phyloP scores from a whole-genome alignment of 2,888 invertebrate genomes.

The Ectemnius continuus region DNA sequence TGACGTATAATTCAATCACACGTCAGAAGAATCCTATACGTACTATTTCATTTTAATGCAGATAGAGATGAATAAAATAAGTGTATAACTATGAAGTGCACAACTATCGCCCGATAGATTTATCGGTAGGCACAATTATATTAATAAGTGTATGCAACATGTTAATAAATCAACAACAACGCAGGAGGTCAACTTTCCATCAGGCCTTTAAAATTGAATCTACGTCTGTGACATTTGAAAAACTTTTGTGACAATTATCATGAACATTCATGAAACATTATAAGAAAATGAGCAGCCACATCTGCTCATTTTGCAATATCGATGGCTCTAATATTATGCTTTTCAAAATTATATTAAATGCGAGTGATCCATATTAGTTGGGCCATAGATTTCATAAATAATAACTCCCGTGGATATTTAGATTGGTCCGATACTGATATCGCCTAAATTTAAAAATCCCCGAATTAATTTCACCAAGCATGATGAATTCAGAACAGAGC shows the following conservation, averaged over 20 bases:
- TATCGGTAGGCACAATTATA: slow-evolving; percentile 3
- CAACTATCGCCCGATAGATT: background rate
- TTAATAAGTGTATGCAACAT: slow-evolving; percentile 11
- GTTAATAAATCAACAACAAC: slow-evolving; percentile 32
- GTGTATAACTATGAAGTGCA: background rate
- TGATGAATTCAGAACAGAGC: no score
- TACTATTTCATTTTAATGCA: background rate
- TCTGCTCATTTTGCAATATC: no score
- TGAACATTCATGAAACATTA: background rate
- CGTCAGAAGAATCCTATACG: background rate
- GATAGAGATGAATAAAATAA: slow-evolving; percentile 1
- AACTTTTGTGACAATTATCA: slow-evolving; percentile 2
- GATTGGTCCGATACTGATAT: no score
- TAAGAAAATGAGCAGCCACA: no score
- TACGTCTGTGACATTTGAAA: slow-evolving; percentile 25
- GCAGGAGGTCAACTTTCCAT: slow-evolving; percentile 1
- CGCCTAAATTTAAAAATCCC: no score
- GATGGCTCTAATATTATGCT: no score
- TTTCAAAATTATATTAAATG: no score
- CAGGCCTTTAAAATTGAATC: slow-evolving; percentile 6
- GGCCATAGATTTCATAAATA: no score
- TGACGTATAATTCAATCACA: background rate
- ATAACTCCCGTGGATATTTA: no score
- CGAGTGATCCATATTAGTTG: no score
- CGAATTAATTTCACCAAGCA: no score